Evolutionary conservation across 1,140 invertebrate species (phyloP).

Genomic region (Pollicipes pollicipes): DNA sequence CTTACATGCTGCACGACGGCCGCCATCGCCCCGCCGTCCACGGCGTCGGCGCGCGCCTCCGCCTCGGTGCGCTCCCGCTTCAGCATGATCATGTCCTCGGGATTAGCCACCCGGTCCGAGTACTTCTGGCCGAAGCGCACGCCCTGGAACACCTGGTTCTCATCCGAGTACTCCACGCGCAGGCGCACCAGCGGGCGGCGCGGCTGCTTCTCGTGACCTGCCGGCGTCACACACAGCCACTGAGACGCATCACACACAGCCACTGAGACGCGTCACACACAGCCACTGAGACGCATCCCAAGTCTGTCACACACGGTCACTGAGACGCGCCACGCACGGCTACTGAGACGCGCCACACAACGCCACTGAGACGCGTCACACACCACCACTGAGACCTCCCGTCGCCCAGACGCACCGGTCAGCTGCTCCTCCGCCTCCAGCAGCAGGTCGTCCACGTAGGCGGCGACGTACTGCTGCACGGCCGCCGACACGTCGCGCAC

Average conservation of each 20-base stretch:
- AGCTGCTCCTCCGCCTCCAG: slow-evolving; percentile 21
- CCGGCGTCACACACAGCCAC: not conserved
- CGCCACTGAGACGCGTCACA: too few species aligned
- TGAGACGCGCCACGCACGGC: too few species aligned
- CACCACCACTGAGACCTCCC: too few species aligned
- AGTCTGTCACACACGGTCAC: too few species aligned
- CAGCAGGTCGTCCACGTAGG: slow-evolving; percentile 32
- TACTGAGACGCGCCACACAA: too few species aligned
- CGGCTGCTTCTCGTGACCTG: slow-evolving; percentile 50
- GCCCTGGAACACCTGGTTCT: slow-evolving; percentile 29
- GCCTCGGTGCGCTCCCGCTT: slow-evolving; percentile 30
- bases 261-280: not conserved
- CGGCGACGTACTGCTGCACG: slow-evolving; percentile 32
- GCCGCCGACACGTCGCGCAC: not conserved
- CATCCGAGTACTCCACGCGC: slow-evolving; percentile 51
- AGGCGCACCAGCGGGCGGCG: slow-evolving; percentile 59
- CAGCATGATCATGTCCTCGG: slow-evolving; percentile 33
- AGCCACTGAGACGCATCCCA: not conserved
- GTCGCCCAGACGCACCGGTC: slow-evolving; percentile 18
- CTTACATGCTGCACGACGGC: slow-evolving; percentile 11
- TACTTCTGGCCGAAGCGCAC: slow-evolving; percentile 54
- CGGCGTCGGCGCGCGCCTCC: slow-evolving; percentile 8
- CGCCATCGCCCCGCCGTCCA: not conserved
- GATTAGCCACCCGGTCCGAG: slow-evolving; percentile 37
- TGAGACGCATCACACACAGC: slow-evolving; percentile 7